Base-by-base conservation (phyloP, 2,113 vertebrate genomes). In the Gallinago jamesoni region DNA sequence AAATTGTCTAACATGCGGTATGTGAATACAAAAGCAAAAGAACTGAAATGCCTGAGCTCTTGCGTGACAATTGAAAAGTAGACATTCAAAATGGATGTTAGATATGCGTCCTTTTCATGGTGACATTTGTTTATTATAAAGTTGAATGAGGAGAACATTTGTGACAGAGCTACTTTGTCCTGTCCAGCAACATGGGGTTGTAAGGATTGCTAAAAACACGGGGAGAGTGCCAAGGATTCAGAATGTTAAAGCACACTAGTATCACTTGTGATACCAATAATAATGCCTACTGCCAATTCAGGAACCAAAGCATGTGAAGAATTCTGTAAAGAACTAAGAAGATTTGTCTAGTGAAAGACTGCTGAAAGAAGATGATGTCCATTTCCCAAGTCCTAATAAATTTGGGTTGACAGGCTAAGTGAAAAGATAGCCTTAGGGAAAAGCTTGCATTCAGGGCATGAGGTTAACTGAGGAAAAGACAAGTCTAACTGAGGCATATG, bases 401-500 rank as follows among this genome's bases (percentile, higher is more conserved):
- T 96, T 68, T 95, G 52, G 20, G 59, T 81, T 96, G 97, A 95
- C 91, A 96, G 56, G 43, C 77, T 94, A 95, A 93, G 83, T 89
- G 81, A 91, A 97, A 88, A 94, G 59, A 33, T 78, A 66, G 45
- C 94, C 56, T 69, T 52, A 55, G 78, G 89, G 27, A 87, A 85
- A 90, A 94, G 13, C 81, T 73, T 96, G 87, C 78, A 91, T 94
- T 95, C 79, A 87, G 92, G 72, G 60, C 92, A 94, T 84, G 81
- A 95, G 96, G 96, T 96, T 97, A 97, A 93, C 93, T 95, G 94
- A 97, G 96, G 96, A 93, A 89, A 97, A 86, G 72, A 74, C 79
- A 78, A 86, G 57, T 85, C 66, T 94, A 79, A 72, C 90, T 80
- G 43, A 96, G 78, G 68, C 93, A 93, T 96, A 93, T 95, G 95